Conservation (phyloP, 2,113 vertebrate genomes). For the Gavialis gangeticus region DNA sequence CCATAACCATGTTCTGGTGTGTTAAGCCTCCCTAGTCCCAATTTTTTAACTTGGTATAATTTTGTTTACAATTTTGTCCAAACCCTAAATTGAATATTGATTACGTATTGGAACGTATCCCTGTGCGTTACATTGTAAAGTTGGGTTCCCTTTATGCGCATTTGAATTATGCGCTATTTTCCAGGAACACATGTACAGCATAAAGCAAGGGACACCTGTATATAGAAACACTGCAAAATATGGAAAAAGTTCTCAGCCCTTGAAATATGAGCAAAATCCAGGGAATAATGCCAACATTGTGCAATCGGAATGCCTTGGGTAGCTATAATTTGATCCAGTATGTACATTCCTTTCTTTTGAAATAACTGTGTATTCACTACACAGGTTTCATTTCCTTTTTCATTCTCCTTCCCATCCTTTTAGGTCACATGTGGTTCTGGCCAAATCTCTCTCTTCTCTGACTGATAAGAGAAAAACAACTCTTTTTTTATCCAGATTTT, state of each 20-base stretch:
- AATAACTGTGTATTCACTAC: fast-evolving
- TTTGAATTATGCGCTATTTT: too few species aligned
- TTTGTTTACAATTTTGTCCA: too few species aligned
- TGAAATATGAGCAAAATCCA: too few species aligned
- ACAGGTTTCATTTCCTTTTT: fast-evolving
- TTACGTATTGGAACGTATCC: neutral
- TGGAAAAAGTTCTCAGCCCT: neutral
- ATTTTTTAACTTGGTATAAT: too few species aligned
- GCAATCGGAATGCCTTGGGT: neutral
- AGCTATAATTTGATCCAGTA: fast-evolving
- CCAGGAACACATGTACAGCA: too few species aligned
- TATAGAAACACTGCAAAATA: neutral
- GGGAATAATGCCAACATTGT: neutral
- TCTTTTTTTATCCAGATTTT: fast-evolving
- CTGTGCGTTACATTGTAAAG: too few species aligned
- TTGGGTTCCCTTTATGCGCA: too few species aligned
- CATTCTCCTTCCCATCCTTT: neutral
- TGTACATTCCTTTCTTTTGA: fast-evolving
- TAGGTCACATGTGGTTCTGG: too few species aligned
- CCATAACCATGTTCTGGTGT: too few species aligned
- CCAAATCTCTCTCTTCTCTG: neutral
- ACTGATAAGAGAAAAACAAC: fast-evolving
- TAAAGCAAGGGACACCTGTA: too few species aligned
- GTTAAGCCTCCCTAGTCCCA: too few species aligned
- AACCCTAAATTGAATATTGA: neutral